phyloP scores from a whole-genome alignment of 2,113 vertebrate genomes.

The Phaetusa simplex region DNA sequence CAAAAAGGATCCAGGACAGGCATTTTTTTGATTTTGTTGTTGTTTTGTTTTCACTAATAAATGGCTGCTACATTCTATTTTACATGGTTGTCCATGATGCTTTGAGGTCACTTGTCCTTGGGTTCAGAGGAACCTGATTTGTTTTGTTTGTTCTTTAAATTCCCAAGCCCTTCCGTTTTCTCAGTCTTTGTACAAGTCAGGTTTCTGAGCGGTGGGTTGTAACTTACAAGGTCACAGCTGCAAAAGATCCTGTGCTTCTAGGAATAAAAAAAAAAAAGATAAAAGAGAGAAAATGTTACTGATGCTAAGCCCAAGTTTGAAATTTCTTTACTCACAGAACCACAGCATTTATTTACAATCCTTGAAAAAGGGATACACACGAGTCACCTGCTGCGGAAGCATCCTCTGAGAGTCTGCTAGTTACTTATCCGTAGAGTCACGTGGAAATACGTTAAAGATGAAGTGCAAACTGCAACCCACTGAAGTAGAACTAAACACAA shows the following conservation, averaged over 20 bases:
- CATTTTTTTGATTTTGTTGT: conserved; percentile 35
- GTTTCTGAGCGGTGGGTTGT: conserved; percentile 61
- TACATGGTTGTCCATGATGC: conserved; percentile 77
- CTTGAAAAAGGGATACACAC: background rate
- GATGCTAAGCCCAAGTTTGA: background rate
- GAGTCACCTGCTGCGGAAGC: background rate
- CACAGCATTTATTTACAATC: background rate
- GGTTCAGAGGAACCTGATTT: conserved; percentile 70
- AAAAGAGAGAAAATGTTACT: background rate
- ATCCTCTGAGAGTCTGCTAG: background rate
- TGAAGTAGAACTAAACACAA: rapidly evolving
- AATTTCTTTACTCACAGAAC: background rate
- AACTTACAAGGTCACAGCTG: conserved; percentile 66
- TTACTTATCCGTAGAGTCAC: background rate
- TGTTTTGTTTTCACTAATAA: conserved; percentile 70
- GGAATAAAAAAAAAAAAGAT: background rate
- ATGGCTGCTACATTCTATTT: conserved; percentile 76
- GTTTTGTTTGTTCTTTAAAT: conserved; percentile 46
- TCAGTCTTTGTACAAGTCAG: conserved; percentile 68
- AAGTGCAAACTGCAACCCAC: background rate
- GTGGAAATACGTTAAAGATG: background rate
- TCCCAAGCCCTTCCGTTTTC: conserved; percentile 68
- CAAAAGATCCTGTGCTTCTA: conserved; percentile 60
- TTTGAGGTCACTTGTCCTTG: conserved; percentile 78
- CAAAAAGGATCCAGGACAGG: conserved; percentile 74